Conservation (phyloP, 2,888 invertebrate species). For the Orthosia gothica region DNA sequence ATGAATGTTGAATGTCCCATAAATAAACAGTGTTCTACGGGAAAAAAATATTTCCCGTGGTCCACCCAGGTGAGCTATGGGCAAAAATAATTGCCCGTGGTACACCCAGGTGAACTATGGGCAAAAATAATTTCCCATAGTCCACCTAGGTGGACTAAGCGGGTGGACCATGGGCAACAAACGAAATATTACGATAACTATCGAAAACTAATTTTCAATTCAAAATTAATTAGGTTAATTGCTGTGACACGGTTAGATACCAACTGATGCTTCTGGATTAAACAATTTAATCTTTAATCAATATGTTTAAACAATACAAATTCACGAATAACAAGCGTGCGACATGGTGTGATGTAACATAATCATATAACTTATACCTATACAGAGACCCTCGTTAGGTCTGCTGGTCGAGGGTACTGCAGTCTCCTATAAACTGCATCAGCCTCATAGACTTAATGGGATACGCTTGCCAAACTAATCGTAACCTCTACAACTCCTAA, state of each 20-base stretch:
- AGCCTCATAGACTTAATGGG: too few species aligned
- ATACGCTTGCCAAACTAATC: too few species aligned
- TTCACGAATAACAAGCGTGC: slow-evolving; percentile 15
- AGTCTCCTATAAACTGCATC: neutral
- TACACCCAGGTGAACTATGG: too few species aligned
- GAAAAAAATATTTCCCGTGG: too few species aligned
- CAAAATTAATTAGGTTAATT: slow-evolving; percentile 51
- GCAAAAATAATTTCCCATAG: too few species aligned
- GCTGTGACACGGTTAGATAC: slow-evolving; percentile 37
- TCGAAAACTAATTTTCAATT: slow-evolving; percentile 51
- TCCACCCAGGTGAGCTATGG: too few species aligned
- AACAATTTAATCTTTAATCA: slow-evolving; percentile 46
- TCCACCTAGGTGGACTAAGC: too few species aligned
- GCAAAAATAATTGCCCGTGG: too few species aligned
- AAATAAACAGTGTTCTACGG: too few species aligned
- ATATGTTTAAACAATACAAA: slow-evolving; percentile 28
- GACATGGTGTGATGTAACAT: slow-evolving; percentile 4
- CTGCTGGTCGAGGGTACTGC: neutral
- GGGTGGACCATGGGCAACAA: too few species aligned
- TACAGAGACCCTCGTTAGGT: neutral
- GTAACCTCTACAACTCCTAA: too few species aligned
- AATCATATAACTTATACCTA: neutral
- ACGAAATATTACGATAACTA: slow-evolving; percentile 45
- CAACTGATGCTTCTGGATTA: slow-evolving; percentile 38
- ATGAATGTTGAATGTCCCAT: too few species aligned